These are phyloP conservation scores for Zaprionus nigranus DNA, from an alignment of 1,140 invertebrate species.

Conservation along the genomic window DNA sequence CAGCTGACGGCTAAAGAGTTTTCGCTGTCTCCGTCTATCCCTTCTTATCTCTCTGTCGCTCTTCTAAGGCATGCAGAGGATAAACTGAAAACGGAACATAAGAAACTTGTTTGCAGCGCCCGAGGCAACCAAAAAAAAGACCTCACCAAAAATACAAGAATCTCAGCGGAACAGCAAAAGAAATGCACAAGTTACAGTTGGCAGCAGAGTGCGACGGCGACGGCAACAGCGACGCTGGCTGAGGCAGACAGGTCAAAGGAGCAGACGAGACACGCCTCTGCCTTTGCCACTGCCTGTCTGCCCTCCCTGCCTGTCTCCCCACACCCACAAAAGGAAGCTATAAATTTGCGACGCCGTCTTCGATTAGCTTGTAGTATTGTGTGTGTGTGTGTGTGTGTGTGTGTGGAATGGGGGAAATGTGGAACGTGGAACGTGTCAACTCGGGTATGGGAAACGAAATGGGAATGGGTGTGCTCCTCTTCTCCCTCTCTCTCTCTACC, in stretches of 20 bases:
- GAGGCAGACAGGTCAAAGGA: constrained; percentile 75
- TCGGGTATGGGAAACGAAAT: neutral
- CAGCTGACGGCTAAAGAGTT: constrained; percentile 61
- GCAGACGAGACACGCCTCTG: constrained; percentile 46
- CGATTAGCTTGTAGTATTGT: constrained; percentile 60
- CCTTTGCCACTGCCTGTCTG: constrained; percentile 6
- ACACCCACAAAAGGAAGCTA: constrained; percentile 46
- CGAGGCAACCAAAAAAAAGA: constrained; percentile 59
- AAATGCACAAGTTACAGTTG: constrained; percentile 36
- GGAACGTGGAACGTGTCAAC: constrained; percentile 16
- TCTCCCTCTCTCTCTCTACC: neutral
- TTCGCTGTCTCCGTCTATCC: constrained; percentile 32
- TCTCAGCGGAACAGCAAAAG: constrained; percentile 32
- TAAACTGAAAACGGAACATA: constrained; percentile 58
- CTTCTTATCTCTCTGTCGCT: constrained; percentile 22
- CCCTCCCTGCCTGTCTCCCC: neutral
- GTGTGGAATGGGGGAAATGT: constrained; percentile 42
- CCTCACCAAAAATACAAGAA: constrained; percentile 55
- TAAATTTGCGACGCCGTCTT: constrained; percentile 68
- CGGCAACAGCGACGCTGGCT: constrained; percentile 10
- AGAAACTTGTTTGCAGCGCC: constrained; percentile 76
- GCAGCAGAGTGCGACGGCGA: neutral
- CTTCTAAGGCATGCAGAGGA: constrained; percentile 16
- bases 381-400: neutral
- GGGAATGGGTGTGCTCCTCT: neutral